Evolutionary conservation across 2,797 vertebrate species (phyloP).

Genomic region (Pogoniulus pusillus): DNA sequence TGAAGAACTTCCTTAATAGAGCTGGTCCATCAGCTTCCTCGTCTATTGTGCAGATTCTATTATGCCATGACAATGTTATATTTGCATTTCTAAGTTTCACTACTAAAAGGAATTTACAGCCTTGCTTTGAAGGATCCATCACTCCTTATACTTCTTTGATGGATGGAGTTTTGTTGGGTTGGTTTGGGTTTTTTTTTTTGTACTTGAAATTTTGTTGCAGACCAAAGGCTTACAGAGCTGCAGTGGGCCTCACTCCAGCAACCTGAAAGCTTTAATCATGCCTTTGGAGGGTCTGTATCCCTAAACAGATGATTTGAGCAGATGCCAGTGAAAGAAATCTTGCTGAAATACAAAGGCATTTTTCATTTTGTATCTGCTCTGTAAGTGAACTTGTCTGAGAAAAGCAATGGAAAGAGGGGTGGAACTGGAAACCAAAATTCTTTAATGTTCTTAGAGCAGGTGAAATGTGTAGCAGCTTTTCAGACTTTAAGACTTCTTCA

Average conservation of each 20-base stretch:
- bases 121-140: background rate
- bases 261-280: background rate
- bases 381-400: background rate
- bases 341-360: background rate
- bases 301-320: slow-evolving; percentile 10
- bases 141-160: background rate
- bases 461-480: background rate
- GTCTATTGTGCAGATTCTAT: too few relatives aligned
- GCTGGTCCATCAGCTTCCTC: background rate
- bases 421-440: background rate
- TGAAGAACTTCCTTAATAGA: too few relatives aligned
- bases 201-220: background rate
- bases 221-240: background rate
- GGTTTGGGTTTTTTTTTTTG: background rate
- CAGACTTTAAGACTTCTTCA: background rate
- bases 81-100: background rate
- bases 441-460: background rate
- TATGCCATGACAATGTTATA: background rate
- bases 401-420: background rate
- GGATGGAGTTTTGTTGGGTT: background rate
- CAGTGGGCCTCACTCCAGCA: background rate
- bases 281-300: background rate
- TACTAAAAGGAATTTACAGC: background rate
- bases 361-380: background rate
- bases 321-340: background rate